Base-by-base conservation (phyloP, 2,888 invertebrate genomes). In the Xylota segnis region DNA sequence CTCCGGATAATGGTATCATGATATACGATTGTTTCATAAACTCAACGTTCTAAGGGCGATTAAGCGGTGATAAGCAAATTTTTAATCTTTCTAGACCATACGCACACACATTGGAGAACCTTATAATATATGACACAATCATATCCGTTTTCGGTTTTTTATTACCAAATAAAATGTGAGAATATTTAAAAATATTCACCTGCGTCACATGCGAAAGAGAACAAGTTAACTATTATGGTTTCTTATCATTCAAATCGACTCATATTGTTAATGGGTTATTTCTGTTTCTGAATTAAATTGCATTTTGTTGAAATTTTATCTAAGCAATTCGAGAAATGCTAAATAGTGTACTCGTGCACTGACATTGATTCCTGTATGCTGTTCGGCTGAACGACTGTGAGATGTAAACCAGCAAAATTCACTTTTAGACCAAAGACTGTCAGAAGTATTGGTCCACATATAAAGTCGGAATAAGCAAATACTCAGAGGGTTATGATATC, bases 81-180 rank as follows among this genome's bases (percentile, higher is more conserved):
- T 37, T 45, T 72, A 61, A 59, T 61, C 59, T 47, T 59, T 27
- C 47, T 27, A 50, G 27, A 29, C 12, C 29, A 50, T 10, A 50
- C 47, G 27, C 40, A 45, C 27, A 5, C 7, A 32, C 29, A 59
- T 6, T 47, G n/a, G 18, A 18, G 3, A 14, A 5, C 14, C 10
- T 45, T 71, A 18, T 16, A 71, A 59, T 59, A 72, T 29, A 72
- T 23, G 16, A 52, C 65, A 66, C 29, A 37, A 40, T 16, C 50
- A 61, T 72, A 59, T 59, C 40, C 37, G 50, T 27, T 47, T 37
- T 32, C n/a, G 6, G 32, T 4, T 50, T 16, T 50, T 61, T 34
- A 61, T 27, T 37, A 59, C 3, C 40, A 34, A 45, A 71, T 71
- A 71, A 47, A 58, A 23, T 34, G 47, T 47, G 40, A n/a, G n/a